These are phyloP conservation scores for Choloepus didactylus DNA, from an alignment of 2,797 vertebrate genomes.

Conservation along the genomic window DNA sequence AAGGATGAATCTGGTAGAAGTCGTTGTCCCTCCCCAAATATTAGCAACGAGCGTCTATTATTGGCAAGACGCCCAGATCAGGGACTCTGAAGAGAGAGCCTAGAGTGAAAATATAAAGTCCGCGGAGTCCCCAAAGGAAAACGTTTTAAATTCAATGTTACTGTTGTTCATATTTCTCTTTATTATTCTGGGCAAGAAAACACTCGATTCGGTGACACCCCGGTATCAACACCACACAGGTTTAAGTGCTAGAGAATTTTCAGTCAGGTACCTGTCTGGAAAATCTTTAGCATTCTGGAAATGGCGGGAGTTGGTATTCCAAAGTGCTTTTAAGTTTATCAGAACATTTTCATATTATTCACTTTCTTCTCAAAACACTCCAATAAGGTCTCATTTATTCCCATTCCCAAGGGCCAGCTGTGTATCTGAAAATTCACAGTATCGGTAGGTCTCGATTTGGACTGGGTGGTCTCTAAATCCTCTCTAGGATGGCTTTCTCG, in stretches of 20 bases:
- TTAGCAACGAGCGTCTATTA: background rate
- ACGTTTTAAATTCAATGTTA: background rate
- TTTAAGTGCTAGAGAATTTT: background rate
- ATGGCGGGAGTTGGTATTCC: background rate
- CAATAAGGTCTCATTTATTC: background rate
- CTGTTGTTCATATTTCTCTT: background rate
- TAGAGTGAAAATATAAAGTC: background rate
- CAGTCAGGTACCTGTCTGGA: background rate
- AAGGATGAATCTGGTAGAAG: rapidly evolving
- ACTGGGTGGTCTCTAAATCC: background rate
- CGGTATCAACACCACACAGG: background rate
- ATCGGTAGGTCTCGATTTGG: background rate
- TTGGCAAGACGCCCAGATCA: background rate
- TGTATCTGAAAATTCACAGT: background rate
- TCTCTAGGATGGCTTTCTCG: background rate
- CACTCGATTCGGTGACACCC: background rate
- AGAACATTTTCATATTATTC: background rate
- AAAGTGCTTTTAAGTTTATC: background rate
- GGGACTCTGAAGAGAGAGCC: background rate
- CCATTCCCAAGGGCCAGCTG: background rate
- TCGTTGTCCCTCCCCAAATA: background rate
- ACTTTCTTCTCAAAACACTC: background rate
- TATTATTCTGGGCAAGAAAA: background rate
- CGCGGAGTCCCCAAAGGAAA: background rate
- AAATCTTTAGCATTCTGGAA: background rate